Evolutionary conservation across 1,140 invertebrate species (phyloP).

Genomic region (Bicyclus anynana): DNA sequence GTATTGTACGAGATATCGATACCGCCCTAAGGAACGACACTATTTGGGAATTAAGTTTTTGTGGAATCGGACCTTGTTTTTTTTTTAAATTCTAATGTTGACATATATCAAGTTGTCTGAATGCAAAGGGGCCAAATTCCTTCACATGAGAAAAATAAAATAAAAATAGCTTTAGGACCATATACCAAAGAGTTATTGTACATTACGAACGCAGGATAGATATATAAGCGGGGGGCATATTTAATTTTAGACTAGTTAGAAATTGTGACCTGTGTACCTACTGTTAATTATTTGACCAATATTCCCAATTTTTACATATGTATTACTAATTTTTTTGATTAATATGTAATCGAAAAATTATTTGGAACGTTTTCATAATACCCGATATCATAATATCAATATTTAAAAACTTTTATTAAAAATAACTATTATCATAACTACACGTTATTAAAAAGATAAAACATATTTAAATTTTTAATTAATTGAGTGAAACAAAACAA

Average conservation of each 20-base stretch:
- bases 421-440: too few species aligned
- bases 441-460: too few species aligned
- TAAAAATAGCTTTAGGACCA: slow-evolving; percentile 71
- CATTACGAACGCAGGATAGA: slow-evolving; percentile 61
- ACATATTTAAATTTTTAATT: too few species aligned
- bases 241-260: slow-evolving; percentile 68
- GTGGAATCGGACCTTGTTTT: too few species aligned
- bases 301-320: slow-evolving; percentile 42
- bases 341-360: background rate
- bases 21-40: background rate
- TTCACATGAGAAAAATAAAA: slow-evolving; percentile 49
- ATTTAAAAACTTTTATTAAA: background rate
- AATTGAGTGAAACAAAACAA: too few species aligned
- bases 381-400: background rate
- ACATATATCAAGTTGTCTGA: slow-evolving; percentile 9
- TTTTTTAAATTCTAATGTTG: too few species aligned
- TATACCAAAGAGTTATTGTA: slow-evolving; percentile 76
- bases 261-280: slow-evolving; percentile 67
- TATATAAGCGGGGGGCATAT: slow-evolving; percentile 52
- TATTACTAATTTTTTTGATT: slow-evolving; percentile 30
- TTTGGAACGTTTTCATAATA: background rate
- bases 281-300: slow-evolving; percentile 66
- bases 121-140: slow-evolving; percentile 54
- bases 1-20: background rate
- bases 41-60: background rate